Conservation (phyloP, 1,140 invertebrate species). For the Ectropis grisescens region DNA sequence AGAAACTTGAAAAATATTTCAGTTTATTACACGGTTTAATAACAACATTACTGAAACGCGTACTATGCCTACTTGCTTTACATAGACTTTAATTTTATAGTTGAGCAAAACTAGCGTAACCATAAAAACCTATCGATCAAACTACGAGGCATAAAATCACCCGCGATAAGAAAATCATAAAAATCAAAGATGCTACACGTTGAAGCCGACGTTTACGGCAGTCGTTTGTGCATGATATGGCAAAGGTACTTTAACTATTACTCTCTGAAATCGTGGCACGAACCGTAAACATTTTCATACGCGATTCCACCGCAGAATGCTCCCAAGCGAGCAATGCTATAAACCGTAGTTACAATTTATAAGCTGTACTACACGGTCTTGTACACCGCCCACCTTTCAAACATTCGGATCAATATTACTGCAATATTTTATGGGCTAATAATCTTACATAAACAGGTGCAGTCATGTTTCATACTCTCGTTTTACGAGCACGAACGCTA, state of each 20-base stretch:
- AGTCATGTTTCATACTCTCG: no score
- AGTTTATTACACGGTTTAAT: no score
- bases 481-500: no score
- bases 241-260: constrained; percentile 14
- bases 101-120: no score
- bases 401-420: constrained; percentile 10
- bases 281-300: constrained; percentile 24
- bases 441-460: constrained; percentile 1
- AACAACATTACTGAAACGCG: no score
- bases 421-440: constrained; percentile 8
- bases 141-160: no score
- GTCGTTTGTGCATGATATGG: constrained; percentile 7
- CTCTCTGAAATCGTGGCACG: constrained; percentile 12
- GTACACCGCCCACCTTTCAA: constrained; percentile 18
- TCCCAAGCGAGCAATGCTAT: constrained; percentile 20
- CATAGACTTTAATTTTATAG: no score
- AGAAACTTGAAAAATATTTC: no score
- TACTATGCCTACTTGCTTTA: no score
- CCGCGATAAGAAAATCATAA: no score
- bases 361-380: constrained; percentile 12
- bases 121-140: no score
- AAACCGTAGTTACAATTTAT: constrained; percentile 24
- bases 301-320: constrained; percentile 22
- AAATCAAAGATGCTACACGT: no score
- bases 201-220: background rate